Evolutionary conservation across 1,140 invertebrate genomes (phyloP).

Genomic region (Drosophila aff.): DNA sequence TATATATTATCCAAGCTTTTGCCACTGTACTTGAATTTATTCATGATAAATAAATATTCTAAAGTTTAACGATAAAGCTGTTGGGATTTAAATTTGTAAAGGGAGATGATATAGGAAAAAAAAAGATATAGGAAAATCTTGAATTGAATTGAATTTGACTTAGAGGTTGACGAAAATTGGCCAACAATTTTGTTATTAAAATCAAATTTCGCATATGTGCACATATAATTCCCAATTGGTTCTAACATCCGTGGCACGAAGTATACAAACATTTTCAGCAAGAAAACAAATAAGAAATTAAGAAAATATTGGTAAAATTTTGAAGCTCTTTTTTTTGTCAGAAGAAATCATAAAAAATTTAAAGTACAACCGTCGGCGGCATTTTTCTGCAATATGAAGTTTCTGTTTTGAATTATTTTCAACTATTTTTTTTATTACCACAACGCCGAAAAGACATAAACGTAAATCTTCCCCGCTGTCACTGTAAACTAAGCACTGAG

Average conservation of each 20-base stretch:
- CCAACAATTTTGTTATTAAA: no score
- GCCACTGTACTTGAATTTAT: slow-evolving; percentile 12
- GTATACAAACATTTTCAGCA: no score
- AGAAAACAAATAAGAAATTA: not conserved
- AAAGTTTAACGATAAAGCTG: slow-evolving; percentile 12
- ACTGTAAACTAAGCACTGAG: slow-evolving; percentile 15
- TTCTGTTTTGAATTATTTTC: slow-evolving; percentile 51
- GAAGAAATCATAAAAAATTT: slow-evolving; percentile 9
- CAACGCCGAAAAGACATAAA: slow-evolving; percentile 26
- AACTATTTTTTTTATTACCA: slow-evolving; percentile 62
- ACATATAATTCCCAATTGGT: no score
- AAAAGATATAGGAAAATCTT: not conserved
- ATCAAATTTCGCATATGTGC: no score
- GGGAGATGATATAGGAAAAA: not conserved
- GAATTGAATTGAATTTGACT: no score
- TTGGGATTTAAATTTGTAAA: slow-evolving; percentile 11
- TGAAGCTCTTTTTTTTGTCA: no score
- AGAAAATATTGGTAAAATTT: not conserved
- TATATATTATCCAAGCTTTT: slow-evolving; percentile 20
- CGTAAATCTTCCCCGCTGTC: slow-evolving; percentile 56
- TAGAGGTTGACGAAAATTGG: no score
- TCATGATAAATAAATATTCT: slow-evolving; percentile 21
- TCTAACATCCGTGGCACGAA: no score
- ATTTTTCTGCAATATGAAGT: not conserved
- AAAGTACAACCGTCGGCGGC: slow-evolving; percentile 13